Base-by-base conservation (phyloP, 2,888 invertebrate genomes). In the Mechanitis messenoides region DNA sequence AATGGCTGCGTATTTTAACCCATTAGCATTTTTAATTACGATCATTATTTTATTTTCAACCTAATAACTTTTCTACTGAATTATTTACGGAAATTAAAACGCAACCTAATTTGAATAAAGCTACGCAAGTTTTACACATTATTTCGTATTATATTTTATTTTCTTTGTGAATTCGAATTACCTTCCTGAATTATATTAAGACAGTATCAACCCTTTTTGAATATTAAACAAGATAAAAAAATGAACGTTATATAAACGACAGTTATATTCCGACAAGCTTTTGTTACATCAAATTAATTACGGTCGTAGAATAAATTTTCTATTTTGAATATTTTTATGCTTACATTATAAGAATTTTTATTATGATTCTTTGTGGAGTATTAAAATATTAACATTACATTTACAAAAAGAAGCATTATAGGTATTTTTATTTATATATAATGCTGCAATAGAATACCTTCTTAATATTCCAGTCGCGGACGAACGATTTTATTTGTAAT, bases 71-170 rank as follows among this genome's bases (percentile, higher is more conserved):
- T 38, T 59, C n/a, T 62, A 56, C 46, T 12, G 45, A 9, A 62
- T 62, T 45, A 45, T 53, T 56, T 33, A 33, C 42, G 53, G 56
- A 62, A 59, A 59, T 62, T 63, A 61, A 66, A 61, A 55, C 42
- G 60, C 56, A 62, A 64, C 59, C 42, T 59, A 64, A 68, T 67
- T 64, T 61, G 55, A 68, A 61, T 65, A 65, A 65, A 55, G 59
- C 53, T 55, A 53, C 59, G 31, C 35, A 60, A 59, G 12, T 47
- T 46, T 47, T 47, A 59, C 45, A 54, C 38, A 60, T 58, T 46
- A 45, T 59, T 38, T n/a, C 11, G 35, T 42, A 61, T 57, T 65
- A 54, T 53, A 55, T 62, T 58, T 65, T 55, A 55, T 59, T 64
- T 60, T 60, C 55, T 53, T 56, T 57, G 56, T 60, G 55, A 56